phyloP scores from a whole-genome alignment of 53 echinoderm and acorn worm species.

The Henricia sp. region DNA sequence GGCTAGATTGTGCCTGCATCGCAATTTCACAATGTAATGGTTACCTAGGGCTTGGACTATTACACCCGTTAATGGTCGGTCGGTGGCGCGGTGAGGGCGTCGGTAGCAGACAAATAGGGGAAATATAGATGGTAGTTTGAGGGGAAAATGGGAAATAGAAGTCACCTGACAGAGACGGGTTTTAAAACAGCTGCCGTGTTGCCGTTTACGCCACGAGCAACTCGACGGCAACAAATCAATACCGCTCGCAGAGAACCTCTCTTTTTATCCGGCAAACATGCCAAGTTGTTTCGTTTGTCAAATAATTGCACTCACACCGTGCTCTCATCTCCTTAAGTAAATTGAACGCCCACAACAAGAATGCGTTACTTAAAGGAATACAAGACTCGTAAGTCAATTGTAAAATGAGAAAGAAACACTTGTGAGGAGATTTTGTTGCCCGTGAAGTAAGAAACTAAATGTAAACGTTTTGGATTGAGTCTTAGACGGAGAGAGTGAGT shows the following conservation, averaged over 20 bases:
- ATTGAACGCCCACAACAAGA: constrained; percentile 54
- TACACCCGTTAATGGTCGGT: constrained; percentile 57
- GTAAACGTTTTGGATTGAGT: constrained; percentile 5
- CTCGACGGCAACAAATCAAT: constrained; percentile 53
- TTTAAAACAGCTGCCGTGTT: constrained; percentile 50
- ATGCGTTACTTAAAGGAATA: background rate
- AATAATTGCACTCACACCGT: constrained; percentile 61
- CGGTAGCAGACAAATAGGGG: constrained; percentile 51
- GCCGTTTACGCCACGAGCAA: constrained; percentile 50
- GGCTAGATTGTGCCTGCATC: constrained; percentile 22
- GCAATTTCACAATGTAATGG: constrained; percentile 58
- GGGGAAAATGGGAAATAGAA: constrained; percentile 44
- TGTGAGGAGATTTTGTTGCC: too few species aligned
- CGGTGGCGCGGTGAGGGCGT: constrained; percentile 26
- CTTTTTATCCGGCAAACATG: constrained; percentile 11
- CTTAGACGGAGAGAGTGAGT: background rate
- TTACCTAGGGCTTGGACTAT: constrained; percentile 64
- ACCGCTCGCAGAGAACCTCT: constrained; percentile 29
- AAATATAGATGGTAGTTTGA: background rate
- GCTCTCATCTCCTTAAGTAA: constrained; percentile 59
- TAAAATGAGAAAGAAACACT: too few species aligned
- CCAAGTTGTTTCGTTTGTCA: constrained; percentile 61
- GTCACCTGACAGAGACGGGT: constrained; percentile 59
- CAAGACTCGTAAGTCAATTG: too few species aligned
- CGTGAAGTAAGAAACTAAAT: background rate